Percentiles rank a stretch among this genome's conserved stretches.
Evolutionary conservation across 2,888 invertebrate genomes (phyloP).

Genomic region (Andrena trimmerana): DNA sequence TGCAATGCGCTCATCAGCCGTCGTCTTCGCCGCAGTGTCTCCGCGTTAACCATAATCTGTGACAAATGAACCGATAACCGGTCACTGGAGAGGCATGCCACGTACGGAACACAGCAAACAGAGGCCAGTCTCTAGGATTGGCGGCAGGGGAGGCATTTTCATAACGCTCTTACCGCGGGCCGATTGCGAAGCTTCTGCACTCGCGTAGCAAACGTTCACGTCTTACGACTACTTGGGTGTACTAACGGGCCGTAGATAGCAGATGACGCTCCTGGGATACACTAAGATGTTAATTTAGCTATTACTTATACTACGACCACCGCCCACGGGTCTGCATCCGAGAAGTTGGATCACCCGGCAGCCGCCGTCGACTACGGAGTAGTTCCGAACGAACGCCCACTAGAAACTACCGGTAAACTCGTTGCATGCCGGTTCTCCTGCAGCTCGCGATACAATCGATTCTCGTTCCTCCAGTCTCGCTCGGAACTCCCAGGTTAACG

Average conservation of each 20-base stretch:
- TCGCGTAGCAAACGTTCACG: constrained; percentile 38
- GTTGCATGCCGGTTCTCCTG: constrained; percentile 48
- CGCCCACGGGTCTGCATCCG: constrained; percentile 70
- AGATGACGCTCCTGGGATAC: constrained; percentile 83
- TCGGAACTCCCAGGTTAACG: constrained; percentile 33
- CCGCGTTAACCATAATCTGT: not conserved
- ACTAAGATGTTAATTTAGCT: constrained; percentile 84
- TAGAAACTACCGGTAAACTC: constrained; percentile 55
- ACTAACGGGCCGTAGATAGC: constrained; percentile 79
- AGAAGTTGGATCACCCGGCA: constrained; percentile 69
- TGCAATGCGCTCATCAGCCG: constrained; percentile 6
- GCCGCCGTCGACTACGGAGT: constrained; percentile 48
- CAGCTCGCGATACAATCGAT: constrained; percentile 54
- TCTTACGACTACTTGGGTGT: constrained; percentile 56
- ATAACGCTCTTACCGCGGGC: constrained; percentile 31
- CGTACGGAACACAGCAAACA: not conserved
- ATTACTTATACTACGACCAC: constrained; percentile 80
- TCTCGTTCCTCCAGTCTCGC: not conserved
- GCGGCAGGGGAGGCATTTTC: constrained; percentile 54
- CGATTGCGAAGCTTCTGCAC: constrained; percentile 1
- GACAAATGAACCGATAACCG: constrained; percentile 28
- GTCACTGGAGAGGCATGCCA: constrained; percentile 18
- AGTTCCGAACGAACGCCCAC: constrained; percentile 60
- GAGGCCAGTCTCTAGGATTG: not conserved
- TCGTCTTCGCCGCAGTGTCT: not conserved